Conservation (phyloP, 1,140 invertebrate species). For the Melipona quadrifasciata region DNA sequence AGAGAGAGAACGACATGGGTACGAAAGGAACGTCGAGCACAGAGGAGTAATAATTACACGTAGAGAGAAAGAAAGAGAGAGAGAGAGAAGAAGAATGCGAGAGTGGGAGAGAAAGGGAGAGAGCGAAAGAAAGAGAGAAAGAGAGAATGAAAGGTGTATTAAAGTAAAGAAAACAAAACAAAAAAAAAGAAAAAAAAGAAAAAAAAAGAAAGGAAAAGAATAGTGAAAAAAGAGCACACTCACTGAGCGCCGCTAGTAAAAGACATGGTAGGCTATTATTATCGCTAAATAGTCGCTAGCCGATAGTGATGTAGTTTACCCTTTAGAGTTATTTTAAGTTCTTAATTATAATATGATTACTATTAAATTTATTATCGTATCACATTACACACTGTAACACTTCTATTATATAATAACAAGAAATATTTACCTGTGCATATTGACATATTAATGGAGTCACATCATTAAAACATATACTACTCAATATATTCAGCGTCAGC, state of each 20-base stretch:
- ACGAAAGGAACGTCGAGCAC: conserved; percentile 44
- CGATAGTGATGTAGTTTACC: conserved; percentile 77
- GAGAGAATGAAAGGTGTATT: conserved; percentile 15
- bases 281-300: conserved; percentile 77
- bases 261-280: conserved; percentile 76
- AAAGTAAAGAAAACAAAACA: neutral
- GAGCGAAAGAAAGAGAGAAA: conserved; percentile 27
- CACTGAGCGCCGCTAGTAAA: conserved; percentile 75
- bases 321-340: conserved; percentile 74
- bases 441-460: conserved; percentile 80
- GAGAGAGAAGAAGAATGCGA: conserved; percentile 27
- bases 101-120: conserved; percentile 21
- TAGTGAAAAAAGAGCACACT: conserved; percentile 57
- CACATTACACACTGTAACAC: conserved; percentile 82
- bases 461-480: conserved; percentile 82
- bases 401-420: conserved; percentile 79
- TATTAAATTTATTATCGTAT: conserved; percentile 77
- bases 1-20: conserved; percentile 28
- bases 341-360: conserved; percentile 75
- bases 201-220: neutral
- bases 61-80: neutral
- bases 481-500: conserved; percentile 79
- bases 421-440: conserved; percentile 81
- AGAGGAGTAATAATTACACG: conserved; percentile 33
- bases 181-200: neutral